Conservation (phyloP, 2,888 invertebrate genomes). For the Lochmaea capreae region DNA sequence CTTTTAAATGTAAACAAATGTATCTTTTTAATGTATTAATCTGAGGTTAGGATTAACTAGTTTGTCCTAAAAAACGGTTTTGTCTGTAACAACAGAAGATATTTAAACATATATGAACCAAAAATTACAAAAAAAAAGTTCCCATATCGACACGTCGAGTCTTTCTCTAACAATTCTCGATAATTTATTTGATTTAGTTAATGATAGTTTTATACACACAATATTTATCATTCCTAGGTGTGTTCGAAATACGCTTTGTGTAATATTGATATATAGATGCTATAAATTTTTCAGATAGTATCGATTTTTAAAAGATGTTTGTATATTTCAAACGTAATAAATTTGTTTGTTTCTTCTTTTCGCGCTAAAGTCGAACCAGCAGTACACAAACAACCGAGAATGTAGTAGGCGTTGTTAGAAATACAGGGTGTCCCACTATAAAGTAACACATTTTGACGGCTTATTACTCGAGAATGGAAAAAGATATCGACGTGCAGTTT, state of each 20-base stretch:
- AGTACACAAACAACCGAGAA: not conserved
- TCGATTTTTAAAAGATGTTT: constrained; percentile 8
- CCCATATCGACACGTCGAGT: not conserved
- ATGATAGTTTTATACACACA: constrained; percentile 4
- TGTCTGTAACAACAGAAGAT: too few relatives aligned
- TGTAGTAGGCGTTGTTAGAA: not conserved
- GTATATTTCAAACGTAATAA: constrained; percentile 1
- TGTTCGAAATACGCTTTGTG: not conserved
- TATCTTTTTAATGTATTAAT: too few relatives aligned
- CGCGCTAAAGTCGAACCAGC: not conserved
- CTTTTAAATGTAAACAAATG: too few relatives aligned
- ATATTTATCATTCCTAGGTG: constrained; percentile 9
- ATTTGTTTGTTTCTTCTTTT: not conserved
- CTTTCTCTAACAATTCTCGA: not conserved
- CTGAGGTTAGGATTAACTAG: too few relatives aligned
- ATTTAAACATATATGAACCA: too few relatives aligned
- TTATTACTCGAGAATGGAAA: too few relatives aligned
- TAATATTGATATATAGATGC: constrained; percentile 5
- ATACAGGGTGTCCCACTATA: too few relatives aligned
- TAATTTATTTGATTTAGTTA: constrained; percentile 18
- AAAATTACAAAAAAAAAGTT: not conserved
- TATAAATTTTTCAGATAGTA: constrained; percentile 16
- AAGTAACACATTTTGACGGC: too few relatives aligned
- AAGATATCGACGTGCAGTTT: too few relatives aligned
- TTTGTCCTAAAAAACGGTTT: too few relatives aligned